A percentile compares a stretch with the other conserved stretches of the same genome.
These are phyloP conservation scores for Monoplex corrugatus DNA, from an alignment of 2,888 invertebrate species.

Conservation along the genomic window DNA sequence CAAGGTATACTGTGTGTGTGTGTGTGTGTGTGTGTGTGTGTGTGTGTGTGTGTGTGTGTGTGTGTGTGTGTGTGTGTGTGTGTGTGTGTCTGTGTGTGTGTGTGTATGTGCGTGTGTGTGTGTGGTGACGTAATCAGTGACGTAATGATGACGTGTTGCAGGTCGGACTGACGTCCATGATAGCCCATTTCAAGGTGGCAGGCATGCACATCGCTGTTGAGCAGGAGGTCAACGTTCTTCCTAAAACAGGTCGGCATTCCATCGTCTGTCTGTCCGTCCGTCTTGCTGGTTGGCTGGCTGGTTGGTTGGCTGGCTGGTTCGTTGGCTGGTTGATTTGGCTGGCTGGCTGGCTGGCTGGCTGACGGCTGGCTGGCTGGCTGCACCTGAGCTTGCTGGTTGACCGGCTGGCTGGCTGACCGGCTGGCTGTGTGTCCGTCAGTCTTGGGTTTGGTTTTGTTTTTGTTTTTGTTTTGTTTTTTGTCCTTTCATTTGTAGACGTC, in stretches of 20 bases:
- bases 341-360: no score
- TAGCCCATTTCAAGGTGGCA: constrained; percentile 76
- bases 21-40: no score
- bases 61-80: constrained; percentile 1
- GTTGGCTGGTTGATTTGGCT: background rate
- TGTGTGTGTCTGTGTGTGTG: background rate
- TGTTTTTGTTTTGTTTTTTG: no score
- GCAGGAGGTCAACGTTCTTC: constrained; percentile 65
- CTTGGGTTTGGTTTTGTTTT: no score
- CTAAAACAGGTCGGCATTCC: constrained; percentile 72
- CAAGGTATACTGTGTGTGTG: no score
- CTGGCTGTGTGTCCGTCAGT: no score
- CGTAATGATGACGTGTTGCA: background rate
- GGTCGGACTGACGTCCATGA: constrained; percentile 69
- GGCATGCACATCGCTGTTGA: constrained; percentile 70
- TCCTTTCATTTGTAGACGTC: no score
- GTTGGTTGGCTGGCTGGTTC: background rate
- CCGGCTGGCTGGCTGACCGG: no score
- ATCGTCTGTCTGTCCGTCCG: background rate
- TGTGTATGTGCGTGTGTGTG: background rate
- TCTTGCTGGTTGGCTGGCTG: background rate
- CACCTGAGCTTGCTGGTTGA: no score
- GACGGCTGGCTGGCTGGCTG: no score
- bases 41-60: no score
- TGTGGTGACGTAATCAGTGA: no score